phyloP scores from a whole-genome alignment of 2,888 invertebrate genomes.

The Exephanes ischioxanthus region DNA sequence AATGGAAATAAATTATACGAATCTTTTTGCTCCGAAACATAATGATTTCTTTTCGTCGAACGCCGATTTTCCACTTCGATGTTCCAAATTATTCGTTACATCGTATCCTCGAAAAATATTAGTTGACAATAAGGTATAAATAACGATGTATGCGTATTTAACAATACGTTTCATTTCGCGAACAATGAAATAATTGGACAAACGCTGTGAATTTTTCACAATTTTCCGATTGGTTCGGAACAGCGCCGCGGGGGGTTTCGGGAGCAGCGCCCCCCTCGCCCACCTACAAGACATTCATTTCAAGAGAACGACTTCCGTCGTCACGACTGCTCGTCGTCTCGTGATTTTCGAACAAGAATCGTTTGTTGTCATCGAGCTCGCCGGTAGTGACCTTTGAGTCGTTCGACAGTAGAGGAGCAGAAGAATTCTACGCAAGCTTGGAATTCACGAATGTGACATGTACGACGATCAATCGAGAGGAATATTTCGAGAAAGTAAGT shows the following conservation, averaged over 20 bases:
- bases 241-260: neutral
- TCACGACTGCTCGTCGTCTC: neutral
- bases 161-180: neutral
- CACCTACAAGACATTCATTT: neutral
- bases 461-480: neutral
- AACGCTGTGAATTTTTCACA: neutral
- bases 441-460: neutral
- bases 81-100: neutral
- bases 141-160: too few species aligned
- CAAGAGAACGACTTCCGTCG: neutral
- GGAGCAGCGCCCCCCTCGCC: slow-evolving; percentile 2
- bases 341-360: slow-evolving; percentile 9
- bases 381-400: slow-evolving; percentile 13
- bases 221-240: slow-evolving; percentile 26
- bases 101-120: neutral
- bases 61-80: neutral
- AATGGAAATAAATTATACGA: slow-evolving; percentile 72
- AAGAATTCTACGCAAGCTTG: neutral
- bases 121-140: neutral
- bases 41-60: neutral
- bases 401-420: neutral
- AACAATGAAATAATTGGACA: slow-evolving; percentile 1
- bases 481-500: slow-evolving; percentile 1
- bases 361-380: slow-evolving; percentile 2
- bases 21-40: slow-evolving; percentile 63